Evolutionary conservation across 2,113 vertebrate genomes (phyloP).

Genomic region (Epinephelus lanceolatus): DNA sequence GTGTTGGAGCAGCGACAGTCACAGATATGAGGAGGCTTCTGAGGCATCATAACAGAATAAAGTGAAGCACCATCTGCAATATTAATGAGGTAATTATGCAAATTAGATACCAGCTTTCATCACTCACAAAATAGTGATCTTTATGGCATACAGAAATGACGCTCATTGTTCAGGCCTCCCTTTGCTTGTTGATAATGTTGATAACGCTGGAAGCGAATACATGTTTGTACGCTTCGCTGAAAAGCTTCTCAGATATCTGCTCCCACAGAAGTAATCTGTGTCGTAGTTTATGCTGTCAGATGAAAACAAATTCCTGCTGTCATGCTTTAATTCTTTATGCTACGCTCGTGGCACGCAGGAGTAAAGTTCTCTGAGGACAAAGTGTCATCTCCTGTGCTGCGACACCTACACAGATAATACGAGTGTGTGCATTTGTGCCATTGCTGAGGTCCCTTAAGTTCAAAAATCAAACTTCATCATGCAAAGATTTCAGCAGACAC

Average conservation of each 20-base stretch:
- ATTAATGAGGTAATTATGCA: conserved; percentile 62
- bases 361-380: background rate
- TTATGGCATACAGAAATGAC: background rate
- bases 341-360: background rate
- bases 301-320: conserved; percentile 19
- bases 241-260: background rate
- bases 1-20: conserved; percentile 9
- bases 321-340: conserved; percentile 29
- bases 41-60: conserved; percentile 38
- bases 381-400: background rate
- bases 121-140: conserved; percentile 31
- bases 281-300: conserved; percentile 34
- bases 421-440: background rate
- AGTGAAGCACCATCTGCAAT: conserved; percentile 38
- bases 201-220: conserved; percentile 6
- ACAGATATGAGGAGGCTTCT: conserved; percentile 23
- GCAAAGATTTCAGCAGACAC: background rate
- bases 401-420: background rate
- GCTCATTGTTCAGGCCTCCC: conserved; percentile 1
- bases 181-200: conserved; percentile 9
- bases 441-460: background rate
- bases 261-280: conserved; percentile 17
- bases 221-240: conserved; percentile 13
- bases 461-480: background rate
- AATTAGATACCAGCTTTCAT: conserved; percentile 51